phyloP scores from a whole-genome alignment of 1,140 invertebrate species.

The Phocides pigmalion region DNA sequence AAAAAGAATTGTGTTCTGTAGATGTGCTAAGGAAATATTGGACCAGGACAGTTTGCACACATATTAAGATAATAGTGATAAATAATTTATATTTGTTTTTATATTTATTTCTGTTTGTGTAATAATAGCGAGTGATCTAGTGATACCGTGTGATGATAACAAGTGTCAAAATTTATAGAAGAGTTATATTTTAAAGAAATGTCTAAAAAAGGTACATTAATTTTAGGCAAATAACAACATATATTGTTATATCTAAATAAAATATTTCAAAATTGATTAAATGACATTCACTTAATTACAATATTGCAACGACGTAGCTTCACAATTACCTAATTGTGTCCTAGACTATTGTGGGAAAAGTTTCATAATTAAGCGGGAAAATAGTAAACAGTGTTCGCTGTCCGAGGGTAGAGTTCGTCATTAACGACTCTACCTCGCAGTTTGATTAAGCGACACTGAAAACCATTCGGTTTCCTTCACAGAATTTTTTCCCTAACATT shows the following conservation, averaged over 20 bases:
- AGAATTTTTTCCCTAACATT: slow-evolving; percentile 61
- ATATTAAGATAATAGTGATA: too few relatives aligned
- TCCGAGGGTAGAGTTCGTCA: slow-evolving; percentile 16
- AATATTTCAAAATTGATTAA: neutral
- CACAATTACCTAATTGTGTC: slow-evolving; percentile 5
- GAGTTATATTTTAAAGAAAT: too few relatives aligned
- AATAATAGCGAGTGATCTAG: too few relatives aligned
- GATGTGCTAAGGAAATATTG: too few relatives aligned
- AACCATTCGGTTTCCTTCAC: slow-evolving; percentile 47
- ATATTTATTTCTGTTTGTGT: too few relatives aligned
- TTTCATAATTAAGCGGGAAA: slow-evolving; percentile 20
- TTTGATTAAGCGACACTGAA: slow-evolving; percentile 53
- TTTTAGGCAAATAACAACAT: neutral
- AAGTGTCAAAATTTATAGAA: too few relatives aligned
- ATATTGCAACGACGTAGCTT: neutral
- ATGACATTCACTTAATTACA: neutral
- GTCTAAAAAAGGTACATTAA: too few relatives aligned
- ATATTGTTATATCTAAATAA: too few relatives aligned
- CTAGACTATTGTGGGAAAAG: neutral
- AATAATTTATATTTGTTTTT: too few relatives aligned
- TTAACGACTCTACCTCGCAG: slow-evolving; percentile 32
- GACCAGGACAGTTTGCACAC: too few relatives aligned
- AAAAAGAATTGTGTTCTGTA: too few relatives aligned
- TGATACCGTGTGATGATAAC: too few relatives aligned
- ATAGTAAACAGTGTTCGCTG: slow-evolving; percentile 17